Base-by-base conservation (phyloP, 1,140 invertebrate genomes). In the Aphis gossypii region DNA sequence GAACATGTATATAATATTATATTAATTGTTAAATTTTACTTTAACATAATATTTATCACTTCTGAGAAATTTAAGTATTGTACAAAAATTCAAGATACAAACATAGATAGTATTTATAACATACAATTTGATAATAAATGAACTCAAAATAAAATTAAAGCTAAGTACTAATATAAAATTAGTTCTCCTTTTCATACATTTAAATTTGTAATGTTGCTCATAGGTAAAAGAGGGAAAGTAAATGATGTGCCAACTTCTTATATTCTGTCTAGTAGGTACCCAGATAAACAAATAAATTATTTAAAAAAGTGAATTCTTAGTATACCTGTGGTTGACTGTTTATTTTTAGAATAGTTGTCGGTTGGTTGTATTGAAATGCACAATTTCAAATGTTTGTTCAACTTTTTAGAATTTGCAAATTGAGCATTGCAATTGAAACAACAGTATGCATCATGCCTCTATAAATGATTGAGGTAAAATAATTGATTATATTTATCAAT, bases 391-490 rank as follows among this genome's bases (percentile, higher is more conserved):
- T 93, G 92, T 84, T 83, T 54, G 38, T 54, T 84, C 38, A 93
- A 56, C 14, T 93, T 93, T 86, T 93, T 93, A 25, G 48, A 93
- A 56, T 93, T 93, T 38, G 92, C 82, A 44, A 86, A 93, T 30
- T 41, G 48, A 2, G 46, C 92, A 54, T 93, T 93, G 82, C 92
- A 93, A 54, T 56, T 86, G 25, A 93, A 83, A 86, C 92, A 93
- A 54, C 76, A 35, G 35, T 93, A 93, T 20, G 92, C n/a, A 35
- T 93, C 92, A 5, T 93, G 92, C 56, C 82, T 93, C 92, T 93
- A 18, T 25, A 92, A 92, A 83, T 30, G 8, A 8, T 89, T 20
- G 38, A 0, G 7, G 1, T 83, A 83, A 38, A 83, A 21, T 83
- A 38, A 21, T 83, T 38, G 21, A 38, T 38, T 38, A 21, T 38